Evolutionary conservation across 2,888 invertebrate species (phyloP), one percentile per base, ranked within the genome.

Genomic region (Morinoia aosen): DNA sequence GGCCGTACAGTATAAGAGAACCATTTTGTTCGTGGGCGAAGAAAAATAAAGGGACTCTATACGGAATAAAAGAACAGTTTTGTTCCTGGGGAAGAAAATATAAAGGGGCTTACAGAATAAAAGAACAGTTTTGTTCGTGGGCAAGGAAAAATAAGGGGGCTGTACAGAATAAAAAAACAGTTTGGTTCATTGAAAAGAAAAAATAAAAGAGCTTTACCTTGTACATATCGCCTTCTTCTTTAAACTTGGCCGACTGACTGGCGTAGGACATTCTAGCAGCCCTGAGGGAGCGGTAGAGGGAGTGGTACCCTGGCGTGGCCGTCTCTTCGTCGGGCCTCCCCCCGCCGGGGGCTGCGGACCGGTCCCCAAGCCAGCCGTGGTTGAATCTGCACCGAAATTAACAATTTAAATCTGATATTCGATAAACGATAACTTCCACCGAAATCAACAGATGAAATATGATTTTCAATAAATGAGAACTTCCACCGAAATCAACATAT

Each of bases 301-400:
- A 96, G 95, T 96, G 96, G 96, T 96, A 96, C 95, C 96, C 96
- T 39, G 96, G 95, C 88, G 96, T 96, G n/a, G 95, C 96, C 8
- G 96, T 58, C 2, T 95, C 61, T 14, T 96, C 95, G 33, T 95
- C 88, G 39, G 96, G 95, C 40, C 95, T 94, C 76, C 95, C 95
- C 48, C 58, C 57, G 93, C 93, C 25, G 8, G 93, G n/a, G 7
- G 12, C 95, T 25, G 95, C 25, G 61, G 48, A n/a, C 33, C 58
- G 64, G 48, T 64, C 95, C 39, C 61, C 58, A 76, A 96, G 61
- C 39, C 57, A 95, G 16, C 96, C 96, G 94, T 96, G 96, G 96
- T 96, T 96, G 96, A 96, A 96, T 93, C 96, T 96, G 96, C 11
- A 48, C 88, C 16, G 5, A 39, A 76, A 95, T 3, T 33, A 8